Conservation (phyloP, 2,113 vertebrate species). For the Pseudopipra pipra region DNA sequence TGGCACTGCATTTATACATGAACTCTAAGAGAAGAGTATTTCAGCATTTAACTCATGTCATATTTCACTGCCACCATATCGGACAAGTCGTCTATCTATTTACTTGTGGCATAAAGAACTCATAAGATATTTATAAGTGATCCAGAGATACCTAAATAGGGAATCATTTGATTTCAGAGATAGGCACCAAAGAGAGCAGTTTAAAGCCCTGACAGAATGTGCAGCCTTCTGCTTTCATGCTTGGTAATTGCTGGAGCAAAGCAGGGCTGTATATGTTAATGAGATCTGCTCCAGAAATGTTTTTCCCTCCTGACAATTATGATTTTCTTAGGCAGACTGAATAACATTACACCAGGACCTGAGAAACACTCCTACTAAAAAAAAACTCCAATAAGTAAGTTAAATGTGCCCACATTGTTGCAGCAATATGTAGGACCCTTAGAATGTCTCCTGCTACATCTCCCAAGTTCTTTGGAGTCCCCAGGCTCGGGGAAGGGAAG, state of each 20-base stretch:
- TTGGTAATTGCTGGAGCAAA: neutral
- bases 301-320: neutral
- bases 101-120: neutral
- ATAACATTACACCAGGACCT: neutral
- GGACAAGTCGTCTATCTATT: constrained; percentile 32
- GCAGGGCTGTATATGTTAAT: neutral
- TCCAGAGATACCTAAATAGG: neutral
- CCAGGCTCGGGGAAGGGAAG: neutral
- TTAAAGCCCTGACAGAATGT: neutral
- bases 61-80: neutral
- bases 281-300: neutral
- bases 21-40: neutral
- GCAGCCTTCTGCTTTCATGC: neutral
- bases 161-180: neutral
- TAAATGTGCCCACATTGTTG: neutral
- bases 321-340: neutral
- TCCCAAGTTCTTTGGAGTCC: neutral
- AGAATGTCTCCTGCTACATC: neutral
- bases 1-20: neutral
- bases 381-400: neutral
- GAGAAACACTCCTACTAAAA: neutral
- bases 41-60: neutral
- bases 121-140: neutral
- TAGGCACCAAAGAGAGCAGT: neutral
- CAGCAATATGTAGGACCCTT: neutral